phyloP scores from a whole-genome alignment of 2,888 invertebrate species.

The Pyrocoelia pectoralis region DNA sequence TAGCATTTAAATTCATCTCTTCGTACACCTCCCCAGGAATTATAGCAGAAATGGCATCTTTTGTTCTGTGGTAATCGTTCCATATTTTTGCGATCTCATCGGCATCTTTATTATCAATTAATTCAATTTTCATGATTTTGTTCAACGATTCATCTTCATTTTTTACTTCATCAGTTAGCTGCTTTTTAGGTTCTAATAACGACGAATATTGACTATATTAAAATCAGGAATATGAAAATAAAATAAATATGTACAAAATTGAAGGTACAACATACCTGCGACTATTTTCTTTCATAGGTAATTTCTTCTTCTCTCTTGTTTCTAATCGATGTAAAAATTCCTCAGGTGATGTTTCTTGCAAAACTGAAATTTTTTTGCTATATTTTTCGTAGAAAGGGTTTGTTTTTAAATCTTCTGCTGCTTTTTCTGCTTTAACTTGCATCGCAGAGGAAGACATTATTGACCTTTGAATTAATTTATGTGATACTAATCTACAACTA shows the following conservation, averaged over 20 bases:
- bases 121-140: slow-evolving; percentile 80
- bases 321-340: slow-evolving; percentile 75
- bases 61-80: slow-evolving; percentile 80
- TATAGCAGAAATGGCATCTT: slow-evolving; percentile 78
- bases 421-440: slow-evolving; percentile 55
- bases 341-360: slow-evolving; percentile 79
- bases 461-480: slow-evolving; percentile 6
- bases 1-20: slow-evolving; percentile 66
- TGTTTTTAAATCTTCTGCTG: slow-evolving; percentile 64
- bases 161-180: slow-evolving; percentile 48
- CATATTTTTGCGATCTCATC: slow-evolving; percentile 80
- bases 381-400: slow-evolving; percentile 88
- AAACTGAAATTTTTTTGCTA: slow-evolving; percentile 74
- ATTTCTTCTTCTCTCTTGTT: slow-evolving; percentile 58
- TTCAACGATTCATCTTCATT: slow-evolving; percentile 65
- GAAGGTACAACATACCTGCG: slow-evolving; percentile 43
- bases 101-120: slow-evolving; percentile 73
- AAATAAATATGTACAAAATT: no score
- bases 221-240: neutral
- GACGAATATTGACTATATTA: slow-evolving; percentile 68
- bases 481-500: neutral
- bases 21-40: slow-evolving; percentile 70
- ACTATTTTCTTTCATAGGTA: slow-evolving; percentile 55
- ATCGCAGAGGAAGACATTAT: slow-evolving; percentile 25
- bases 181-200: slow-evolving; percentile 69